phyloP scores from a whole-genome alignment of 2,113 vertebrate genomes.

The Thalassoma bifasciatum region DNA sequence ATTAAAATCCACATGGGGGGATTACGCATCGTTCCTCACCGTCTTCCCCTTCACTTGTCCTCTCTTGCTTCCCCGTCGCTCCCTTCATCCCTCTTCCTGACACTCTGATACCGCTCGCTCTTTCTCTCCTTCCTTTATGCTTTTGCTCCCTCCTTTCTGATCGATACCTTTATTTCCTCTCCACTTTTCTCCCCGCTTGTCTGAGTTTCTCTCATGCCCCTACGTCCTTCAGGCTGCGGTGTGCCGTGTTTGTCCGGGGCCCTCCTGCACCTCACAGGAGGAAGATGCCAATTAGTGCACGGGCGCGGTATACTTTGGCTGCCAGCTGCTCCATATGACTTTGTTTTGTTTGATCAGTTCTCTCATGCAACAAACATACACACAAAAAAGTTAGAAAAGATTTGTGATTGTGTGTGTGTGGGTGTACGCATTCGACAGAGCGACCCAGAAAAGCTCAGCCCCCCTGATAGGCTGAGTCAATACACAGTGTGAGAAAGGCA shows the following conservation, averaged over 20 bases:
- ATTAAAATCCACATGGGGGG: slow-evolving; percentile 71
- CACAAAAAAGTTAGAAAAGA: slow-evolving; percentile 21
- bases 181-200: slow-evolving; percentile 51
- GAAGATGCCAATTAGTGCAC: slow-evolving; percentile 64
- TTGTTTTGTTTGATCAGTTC: slow-evolving; percentile 38
- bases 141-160: slow-evolving; percentile 32
- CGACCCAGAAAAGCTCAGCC: slow-evolving; percentile 30
- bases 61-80: slow-evolving; percentile 22
- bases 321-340: slow-evolving; percentile 27
- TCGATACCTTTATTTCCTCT: slow-evolving; percentile 54
- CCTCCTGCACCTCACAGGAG: slow-evolving; percentile 44
- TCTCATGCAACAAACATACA: slow-evolving; percentile 21
- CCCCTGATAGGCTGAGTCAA: slow-evolving; percentile 59
- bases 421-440: slow-evolving; percentile 24
- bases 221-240: slow-evolving; percentile 41
- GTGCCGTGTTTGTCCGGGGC: slow-evolving; percentile 23
- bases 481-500: slow-evolving; percentile 73
- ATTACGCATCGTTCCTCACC: slow-evolving; percentile 56
- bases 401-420: background rate
- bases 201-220: slow-evolving; percentile 41
- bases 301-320: slow-evolving; percentile 12
- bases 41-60: slow-evolving; percentile 59
- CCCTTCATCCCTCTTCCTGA: slow-evolving; percentile 27
- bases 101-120: slow-evolving; percentile 26
- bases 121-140: slow-evolving; percentile 19